Conservation (phyloP, 2,888 invertebrate genomes). For the Fragum sueziense region DNA sequence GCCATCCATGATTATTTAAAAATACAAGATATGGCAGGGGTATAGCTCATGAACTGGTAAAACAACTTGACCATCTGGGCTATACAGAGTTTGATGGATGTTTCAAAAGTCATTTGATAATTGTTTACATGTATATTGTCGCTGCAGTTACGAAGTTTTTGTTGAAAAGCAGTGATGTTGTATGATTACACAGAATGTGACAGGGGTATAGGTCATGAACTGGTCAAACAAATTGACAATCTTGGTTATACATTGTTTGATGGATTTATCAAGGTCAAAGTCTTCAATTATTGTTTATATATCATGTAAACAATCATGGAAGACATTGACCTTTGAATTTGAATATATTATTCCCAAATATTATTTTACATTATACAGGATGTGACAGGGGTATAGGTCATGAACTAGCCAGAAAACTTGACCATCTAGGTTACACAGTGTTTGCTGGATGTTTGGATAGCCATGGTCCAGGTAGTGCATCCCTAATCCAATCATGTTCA, state of each 20-base stretch:
- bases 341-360: no score
- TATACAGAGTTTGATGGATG: slow-evolving; percentile 77
- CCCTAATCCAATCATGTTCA: slow-evolving; percentile 64
- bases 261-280: no score
- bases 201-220: neutral
- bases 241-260: no score
- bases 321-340: no score
- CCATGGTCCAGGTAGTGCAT: slow-evolving; percentile 63
- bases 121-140: no score
- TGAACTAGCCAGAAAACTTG: slow-evolving; percentile 69
- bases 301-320: no score
- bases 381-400: slow-evolving; percentile 78
- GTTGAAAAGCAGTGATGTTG: no score
- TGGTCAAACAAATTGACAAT: neutral
- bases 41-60: slow-evolving; percentile 73
- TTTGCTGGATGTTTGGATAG: slow-evolving; percentile 75
- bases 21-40: slow-evolving; percentile 79
- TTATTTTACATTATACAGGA: slow-evolving; percentile 59
- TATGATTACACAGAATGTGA: no score
- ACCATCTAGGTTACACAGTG: slow-evolving; percentile 72
- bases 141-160: no score
- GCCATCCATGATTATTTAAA: no score
- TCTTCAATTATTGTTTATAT: no score
- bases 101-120: no score
- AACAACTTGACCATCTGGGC: slow-evolving; percentile 69